Evolutionary conservation across 2,888 invertebrate species (phyloP).

Genomic region (Drosophila monieri): DNA sequence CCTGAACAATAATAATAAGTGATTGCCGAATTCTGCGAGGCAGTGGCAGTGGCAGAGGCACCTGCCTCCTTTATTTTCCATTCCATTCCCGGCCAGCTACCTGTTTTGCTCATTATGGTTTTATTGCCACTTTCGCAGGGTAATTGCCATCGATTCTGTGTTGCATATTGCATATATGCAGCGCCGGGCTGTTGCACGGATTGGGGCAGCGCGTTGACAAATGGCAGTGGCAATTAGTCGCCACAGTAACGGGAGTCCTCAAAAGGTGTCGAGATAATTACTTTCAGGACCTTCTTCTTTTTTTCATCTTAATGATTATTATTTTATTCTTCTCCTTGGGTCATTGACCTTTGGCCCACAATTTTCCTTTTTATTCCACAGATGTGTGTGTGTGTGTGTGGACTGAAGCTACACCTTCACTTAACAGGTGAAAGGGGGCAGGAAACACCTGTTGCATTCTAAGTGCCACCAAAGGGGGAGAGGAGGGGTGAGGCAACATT

Average conservation of each 20-base stretch:
- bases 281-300: background rate
- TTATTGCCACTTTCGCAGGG: conserved; percentile 62
- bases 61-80: conserved; percentile 3
- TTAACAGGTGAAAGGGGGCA: conserved; percentile 23
- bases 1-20: conserved; percentile 31
- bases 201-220: conserved; percentile 2
- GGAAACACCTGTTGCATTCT: conserved; percentile 50
- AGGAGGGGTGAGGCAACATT: conserved; percentile 43
- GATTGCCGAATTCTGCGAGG: conserved; percentile 31
- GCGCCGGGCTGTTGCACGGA: background rate
- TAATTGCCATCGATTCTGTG: conserved; percentile 62
- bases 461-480: conserved; percentile 12
- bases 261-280: conserved; percentile 2
- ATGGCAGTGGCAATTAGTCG: conserved; percentile 1
- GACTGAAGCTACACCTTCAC: conserved; percentile 8
- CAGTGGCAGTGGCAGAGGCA: background rate
- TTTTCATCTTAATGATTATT: conserved; percentile 18
- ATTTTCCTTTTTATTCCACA: background rate
- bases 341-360: conserved; percentile 2
- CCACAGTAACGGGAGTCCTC: conserved; percentile 2
- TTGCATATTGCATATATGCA: conserved; percentile 3
- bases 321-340: background rate
- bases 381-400: background rate
- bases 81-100: background rate
- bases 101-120: conserved; percentile 30